Evolutionary conservation across 1,140 invertebrate species (phyloP), one percentile per base, ranked within the genome.

Genomic region (Apolygus lucorum): DNA sequence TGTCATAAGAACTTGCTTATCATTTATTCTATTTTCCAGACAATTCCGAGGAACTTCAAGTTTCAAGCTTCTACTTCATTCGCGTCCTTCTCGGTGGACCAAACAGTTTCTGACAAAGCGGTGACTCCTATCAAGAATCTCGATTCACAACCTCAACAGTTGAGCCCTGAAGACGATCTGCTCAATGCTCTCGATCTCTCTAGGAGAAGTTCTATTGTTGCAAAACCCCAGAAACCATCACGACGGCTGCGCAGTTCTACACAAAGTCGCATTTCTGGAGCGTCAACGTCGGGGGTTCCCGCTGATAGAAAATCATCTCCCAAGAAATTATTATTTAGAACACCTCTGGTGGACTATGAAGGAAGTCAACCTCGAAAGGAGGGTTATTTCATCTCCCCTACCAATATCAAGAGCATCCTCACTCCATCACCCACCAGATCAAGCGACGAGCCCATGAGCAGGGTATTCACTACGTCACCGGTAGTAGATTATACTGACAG

Each of bases 141-240:
- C 22, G 63, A 64, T 64, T 2, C 14, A 66, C 1, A 8, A 24
- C 62, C 54, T 22, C 8, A 64, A 66, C 28, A n/a, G n/a, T 21
- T 28, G 11, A 28, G 29, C 27, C 64, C 64, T 8, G 68, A 25
- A n/a, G 63, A 34, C n/a, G 68, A 64, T 64, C 26, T 70, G 2
- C 26, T 70, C 22, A 70, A 63, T 17, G 68, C 68, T 49, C 25
- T 70, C 2, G 62, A 70, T 28, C 68, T 70, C n/a, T 70, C 68
- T 0, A 63, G 68, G n/a, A 70, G 28, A 28, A 25, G 1, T 2
- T 14, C 62, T n/a, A 1, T 25, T n/a, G 34, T 26, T 1, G n/a
- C 27, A 4, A 54, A 68, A 26, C 52, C 52, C 14, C n/a, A 68
- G 52, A 14, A 25, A 13, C 26, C 27, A 25, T 21, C 29, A n/a